A percentile compares a stretch with the other conserved stretches of the same genome.
These are phyloP conservation scores for Diacarnus erythraeanus DNA, from an alignment of 37 sponge, comb jelly and placozoan genomes.

Conservation along the genomic window DNA sequence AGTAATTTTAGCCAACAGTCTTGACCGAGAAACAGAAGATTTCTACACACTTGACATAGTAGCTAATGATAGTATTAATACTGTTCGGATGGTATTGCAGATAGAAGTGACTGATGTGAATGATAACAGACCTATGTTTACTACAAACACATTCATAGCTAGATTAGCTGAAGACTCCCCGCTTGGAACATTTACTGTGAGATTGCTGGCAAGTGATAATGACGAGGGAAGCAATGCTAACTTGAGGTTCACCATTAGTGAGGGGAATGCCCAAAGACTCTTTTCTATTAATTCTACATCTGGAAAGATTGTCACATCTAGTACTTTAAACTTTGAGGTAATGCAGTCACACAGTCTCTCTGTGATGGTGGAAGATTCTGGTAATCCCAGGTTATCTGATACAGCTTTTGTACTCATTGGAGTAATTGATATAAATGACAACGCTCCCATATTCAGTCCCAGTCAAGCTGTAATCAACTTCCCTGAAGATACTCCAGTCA, in stretches of 20 bases:
- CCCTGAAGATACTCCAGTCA: constrained; percentile 40
- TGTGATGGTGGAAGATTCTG: constrained; percentile 48
- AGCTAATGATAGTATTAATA: constrained; percentile 44
- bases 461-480: not conserved
- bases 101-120: constrained; percentile 45
- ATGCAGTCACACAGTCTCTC: constrained; percentile 20
- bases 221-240: constrained; percentile 55
- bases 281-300: constrained; percentile 28
- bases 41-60: constrained; percentile 16
- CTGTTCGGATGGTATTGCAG: not conserved
- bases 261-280: constrained; percentile 15
- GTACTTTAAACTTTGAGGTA: constrained; percentile 31
- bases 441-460: constrained; percentile 50
- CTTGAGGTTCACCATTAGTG: constrained; percentile 30
- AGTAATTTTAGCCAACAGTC: constrained; percentile 8
- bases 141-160: not conserved
- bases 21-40: constrained; percentile 32
- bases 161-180: constrained; percentile 36
- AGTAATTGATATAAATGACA: constrained; percentile 50
- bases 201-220: constrained; percentile 42
- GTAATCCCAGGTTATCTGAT: constrained; percentile 28
- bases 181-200: constrained; percentile 2
- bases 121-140: constrained; percentile 48
- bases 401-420: constrained; percentile 28
- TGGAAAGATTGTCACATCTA: constrained; percentile 28